phyloP scores from a whole-genome alignment of 1,140 invertebrate genomes.

The Formica selysi region DNA sequence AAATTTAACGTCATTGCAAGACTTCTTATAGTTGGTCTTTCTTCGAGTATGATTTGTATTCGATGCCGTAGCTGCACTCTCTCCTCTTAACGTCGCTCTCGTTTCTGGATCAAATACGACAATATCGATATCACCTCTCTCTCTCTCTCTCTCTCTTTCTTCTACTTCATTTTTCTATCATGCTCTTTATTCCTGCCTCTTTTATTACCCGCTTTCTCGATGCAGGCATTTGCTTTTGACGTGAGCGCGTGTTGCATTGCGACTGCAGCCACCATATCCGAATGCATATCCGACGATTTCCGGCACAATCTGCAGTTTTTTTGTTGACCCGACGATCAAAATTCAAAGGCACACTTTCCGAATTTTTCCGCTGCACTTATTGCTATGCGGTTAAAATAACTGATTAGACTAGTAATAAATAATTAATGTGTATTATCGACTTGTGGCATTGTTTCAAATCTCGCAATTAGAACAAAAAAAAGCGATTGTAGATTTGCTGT shows the following conservation, averaged over 20 bases:
- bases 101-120: conserved; percentile 44
- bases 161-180: conserved; percentile 17
- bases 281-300: conserved; percentile 36
- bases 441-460: not conserved
- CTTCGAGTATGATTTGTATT: conserved; percentile 52
- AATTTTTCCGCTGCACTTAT: not conserved
- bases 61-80: conserved; percentile 14
- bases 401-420: not conserved
- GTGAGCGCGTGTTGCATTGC: conserved; percentile 65
- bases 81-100: conserved; percentile 22
- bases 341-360: not conserved
- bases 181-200: conserved; percentile 5
- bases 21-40: conserved; percentile 13
- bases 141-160: conserved; percentile 8
- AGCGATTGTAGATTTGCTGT: not conserved
- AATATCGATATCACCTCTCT: conserved; percentile 13
- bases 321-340: not conserved
- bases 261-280: conserved; percentile 36
- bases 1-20: conserved; percentile 32
- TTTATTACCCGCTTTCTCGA: conserved; percentile 3
- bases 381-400: not conserved
- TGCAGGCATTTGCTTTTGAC: conserved; percentile 44
- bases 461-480: not conserved
- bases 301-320: conserved; percentile 24
- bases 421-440: not conserved